These are phyloP conservation scores for Chrysomela aeneicollis DNA, from an alignment of 2,888 invertebrate genomes.

Conservation along the genomic window DNA sequence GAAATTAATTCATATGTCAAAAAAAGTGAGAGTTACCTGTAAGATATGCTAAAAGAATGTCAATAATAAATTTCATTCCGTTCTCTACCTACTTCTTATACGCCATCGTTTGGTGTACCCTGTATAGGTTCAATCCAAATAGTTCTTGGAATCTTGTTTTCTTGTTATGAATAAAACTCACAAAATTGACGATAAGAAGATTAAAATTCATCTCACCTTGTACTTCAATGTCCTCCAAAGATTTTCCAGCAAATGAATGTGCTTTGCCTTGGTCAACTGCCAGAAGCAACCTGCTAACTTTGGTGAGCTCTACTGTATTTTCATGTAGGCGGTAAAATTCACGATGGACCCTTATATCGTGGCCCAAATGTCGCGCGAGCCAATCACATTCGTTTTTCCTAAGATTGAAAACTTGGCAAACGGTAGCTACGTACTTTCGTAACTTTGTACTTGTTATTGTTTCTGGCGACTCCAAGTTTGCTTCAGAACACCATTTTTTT, in stretches of 20 bases:
- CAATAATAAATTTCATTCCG: too few relatives aligned
- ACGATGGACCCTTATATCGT: constrained; percentile 17
- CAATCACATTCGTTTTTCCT: constrained; percentile 41
- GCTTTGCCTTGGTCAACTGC: constrained; percentile 36
- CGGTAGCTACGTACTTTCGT: constrained; percentile 41
- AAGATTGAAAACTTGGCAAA: constrained; percentile 39
- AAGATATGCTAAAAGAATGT: too few relatives aligned
- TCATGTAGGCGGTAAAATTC: constrained; percentile 14
- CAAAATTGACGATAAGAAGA: too few relatives aligned
- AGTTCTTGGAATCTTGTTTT: too few relatives aligned
- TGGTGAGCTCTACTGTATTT: constrained; percentile 39
- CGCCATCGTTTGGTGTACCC: too few relatives aligned
- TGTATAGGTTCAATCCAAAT: too few relatives aligned
- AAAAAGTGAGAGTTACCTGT: too few relatives aligned
- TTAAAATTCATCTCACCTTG: background rate
- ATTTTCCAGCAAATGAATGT: constrained; percentile 10
- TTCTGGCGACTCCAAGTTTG: constrained; percentile 18
- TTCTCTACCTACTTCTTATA: too few relatives aligned
- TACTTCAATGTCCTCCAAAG: background rate
- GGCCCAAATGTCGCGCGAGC: constrained; percentile 12
- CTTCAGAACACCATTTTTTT: too few relatives aligned
- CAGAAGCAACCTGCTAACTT: constrained; percentile 40
- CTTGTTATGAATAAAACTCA: too few relatives aligned
- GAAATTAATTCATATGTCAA: too few relatives aligned
- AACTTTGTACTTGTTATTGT: constrained; percentile 27